Evolutionary conservation across 2,797 vertebrate species (phyloP), one percentile per base, ranked within the genome.

Genomic region (Clarias pachynema): DNA sequence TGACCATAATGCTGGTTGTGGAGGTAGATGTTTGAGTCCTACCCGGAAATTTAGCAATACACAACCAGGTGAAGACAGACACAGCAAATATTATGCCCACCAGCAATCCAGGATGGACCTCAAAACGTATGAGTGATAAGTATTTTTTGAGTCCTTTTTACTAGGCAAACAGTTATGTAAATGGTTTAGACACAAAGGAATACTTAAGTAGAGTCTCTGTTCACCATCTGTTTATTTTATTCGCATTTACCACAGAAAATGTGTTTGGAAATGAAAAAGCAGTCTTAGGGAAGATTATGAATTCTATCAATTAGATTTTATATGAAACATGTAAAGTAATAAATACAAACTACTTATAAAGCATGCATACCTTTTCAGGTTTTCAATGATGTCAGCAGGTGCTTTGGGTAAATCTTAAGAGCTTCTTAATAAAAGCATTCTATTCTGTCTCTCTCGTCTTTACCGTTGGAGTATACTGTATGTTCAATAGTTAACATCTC

Each of bases 81-180:
- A 10, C 26, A 49, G 88, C 69, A 79, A 49, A 66, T 15, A 81
- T 62, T 72, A 79, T 91, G 84, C 65, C 62, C 79, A 79, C 63
- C 79, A 74, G 12, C 86, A 86, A 68, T 84, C 88, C 57, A 77
- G 84, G 75, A 89, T 87, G 56, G 86, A 88, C 82, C 81, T 87
- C 59, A 89, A 93, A 93, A 94, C 82, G 97, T 99, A 96, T 5
- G 83, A 49, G 5, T 74, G 53, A 65, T 78, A 81, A 79, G 87
- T 49, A 82, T 84, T 91, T 90, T 90, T 29, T 57, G 74, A 14
- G 85, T 90, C 85, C 84, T 86, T 78, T 15, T 72, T 79, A 0
- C 88, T 89, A 89, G 89, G 91, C 91, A 91, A 88, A 87, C 88
- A 15, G 93, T 59, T 29, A 16, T 40, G 5, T 12, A 24, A 60